Conservation (phyloP, 1,140 invertebrate species). For the Ditylenchus dipsaci region DNA sequence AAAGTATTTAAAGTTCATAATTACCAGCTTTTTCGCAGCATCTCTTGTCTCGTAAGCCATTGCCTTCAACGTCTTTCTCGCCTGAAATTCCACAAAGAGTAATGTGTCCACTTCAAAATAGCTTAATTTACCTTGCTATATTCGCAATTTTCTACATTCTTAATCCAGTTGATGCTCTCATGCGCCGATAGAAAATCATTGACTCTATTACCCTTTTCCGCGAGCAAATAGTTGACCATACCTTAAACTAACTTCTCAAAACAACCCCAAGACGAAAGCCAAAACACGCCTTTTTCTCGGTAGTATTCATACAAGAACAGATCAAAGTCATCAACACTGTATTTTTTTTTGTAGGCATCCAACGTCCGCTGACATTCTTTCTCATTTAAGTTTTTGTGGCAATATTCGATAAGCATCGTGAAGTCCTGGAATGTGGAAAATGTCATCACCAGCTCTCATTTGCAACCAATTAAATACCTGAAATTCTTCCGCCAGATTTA, state of each 20-base stretch:
- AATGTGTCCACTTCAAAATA: not conserved
- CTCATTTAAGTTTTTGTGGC: conserved; percentile 22
- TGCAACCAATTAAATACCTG: conserved; percentile 4
- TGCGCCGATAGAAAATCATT: conserved; percentile 24
- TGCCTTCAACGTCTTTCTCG: conserved; percentile 22
- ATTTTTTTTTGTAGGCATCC: conserved; percentile 18
- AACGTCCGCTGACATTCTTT: conserved; percentile 8
- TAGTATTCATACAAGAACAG: conserved; percentile 33
- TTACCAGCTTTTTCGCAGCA: conserved; percentile 20
- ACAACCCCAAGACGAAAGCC: conserved; percentile 3
- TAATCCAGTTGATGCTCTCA: conserved; percentile 32
- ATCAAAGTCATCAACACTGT: conserved; percentile 17
- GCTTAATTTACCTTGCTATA: conserved; percentile 1
- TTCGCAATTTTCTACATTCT: conserved; percentile 18
- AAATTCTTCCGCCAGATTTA: conserved; percentile 31
- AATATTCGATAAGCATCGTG: conserved; percentile 20
- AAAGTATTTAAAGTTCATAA: no score
- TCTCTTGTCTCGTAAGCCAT: conserved; percentile 32
- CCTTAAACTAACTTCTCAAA: conserved; percentile 25
- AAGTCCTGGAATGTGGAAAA: conserved; percentile 20
- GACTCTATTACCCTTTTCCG: conserved; percentile 19
- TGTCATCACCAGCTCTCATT: conserved; percentile 12
- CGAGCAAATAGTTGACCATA: conserved; percentile 33
- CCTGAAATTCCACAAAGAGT: conserved; percentile 7
- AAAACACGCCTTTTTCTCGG: conserved; percentile 17